These are phyloP conservation scores for Spongilla lacustris DNA, from an alignment of 37 sponge, comb jelly and placozoan species.

Conservation along the genomic window DNA sequence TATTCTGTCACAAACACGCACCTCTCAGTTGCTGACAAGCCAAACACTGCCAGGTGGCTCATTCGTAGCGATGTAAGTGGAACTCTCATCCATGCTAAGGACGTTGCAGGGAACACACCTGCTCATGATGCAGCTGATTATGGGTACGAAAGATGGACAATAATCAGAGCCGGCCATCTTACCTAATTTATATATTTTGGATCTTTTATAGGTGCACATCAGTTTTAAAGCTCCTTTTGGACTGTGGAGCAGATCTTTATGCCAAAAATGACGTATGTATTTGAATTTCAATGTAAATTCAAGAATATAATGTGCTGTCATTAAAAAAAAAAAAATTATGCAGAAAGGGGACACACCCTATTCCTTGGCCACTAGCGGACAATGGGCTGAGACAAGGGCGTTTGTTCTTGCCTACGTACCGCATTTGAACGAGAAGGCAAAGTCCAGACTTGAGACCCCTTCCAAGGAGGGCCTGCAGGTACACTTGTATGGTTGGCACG, in stretches of 20 bases:
- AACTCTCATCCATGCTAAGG: slow-evolving; percentile 41
- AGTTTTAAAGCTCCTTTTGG: slow-evolving; percentile 63
- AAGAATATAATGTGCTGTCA: not conserved
- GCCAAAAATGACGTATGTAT: slow-evolving; percentile 63
- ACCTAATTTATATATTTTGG: too few species aligned
- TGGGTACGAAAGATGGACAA: slow-evolving; percentile 46
- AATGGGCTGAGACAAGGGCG: slow-evolving; percentile 43
- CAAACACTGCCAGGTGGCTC: slow-evolving; percentile 68
- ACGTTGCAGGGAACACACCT: slow-evolving; percentile 79
- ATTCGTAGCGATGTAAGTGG: slow-evolving; percentile 72
- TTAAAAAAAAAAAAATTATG: too few species aligned
- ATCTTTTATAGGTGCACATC: slow-evolving; percentile 32
- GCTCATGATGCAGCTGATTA: slow-evolving; percentile 87
- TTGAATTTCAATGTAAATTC: not conserved
- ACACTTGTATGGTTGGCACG: too few species aligned
- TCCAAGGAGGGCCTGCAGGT: too few species aligned
- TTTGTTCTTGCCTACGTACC: slow-evolving; percentile 65
- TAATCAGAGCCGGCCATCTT: too few species aligned
- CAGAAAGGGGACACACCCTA: slow-evolving; percentile 82
- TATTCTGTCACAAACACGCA: too few species aligned
- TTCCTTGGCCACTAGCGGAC: slow-evolving; percentile 57
- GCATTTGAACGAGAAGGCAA: not conserved
- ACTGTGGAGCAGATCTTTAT: slow-evolving; percentile 74
- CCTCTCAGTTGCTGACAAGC: slow-evolving; percentile 58
- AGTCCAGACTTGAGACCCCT: too few species aligned